A percentile compares a stretch with the other conserved stretches of the same genome.
Evolutionary conservation across 2,113 vertebrate genomes (phyloP).

Genomic region (Colaptes auratus): DNA sequence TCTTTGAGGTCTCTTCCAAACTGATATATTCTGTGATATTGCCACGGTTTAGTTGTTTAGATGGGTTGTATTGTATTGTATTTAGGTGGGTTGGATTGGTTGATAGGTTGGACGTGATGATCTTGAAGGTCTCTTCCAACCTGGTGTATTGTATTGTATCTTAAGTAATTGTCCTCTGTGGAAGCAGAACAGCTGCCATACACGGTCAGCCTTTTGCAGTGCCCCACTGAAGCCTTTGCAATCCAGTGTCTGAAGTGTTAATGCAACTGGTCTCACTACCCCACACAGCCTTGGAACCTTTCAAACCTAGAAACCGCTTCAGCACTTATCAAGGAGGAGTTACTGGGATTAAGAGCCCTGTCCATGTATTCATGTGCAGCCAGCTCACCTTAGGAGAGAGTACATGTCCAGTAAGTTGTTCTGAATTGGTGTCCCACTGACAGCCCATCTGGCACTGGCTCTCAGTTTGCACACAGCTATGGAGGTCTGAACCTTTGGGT

Average conservation of each 20-base stretch:
- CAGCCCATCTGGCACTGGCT: conserved; percentile 89
- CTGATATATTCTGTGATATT: too few species aligned
- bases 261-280: not conserved
- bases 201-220: not conserved
- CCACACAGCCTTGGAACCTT: not conserved
- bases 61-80: too few species aligned
- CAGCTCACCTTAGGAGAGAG: conserved; percentile 89
- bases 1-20: too few species aligned
- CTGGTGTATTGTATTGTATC: not conserved
- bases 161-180: not conserved
- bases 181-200: not conserved
- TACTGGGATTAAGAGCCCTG: not conserved
- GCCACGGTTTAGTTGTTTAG: too few species aligned
- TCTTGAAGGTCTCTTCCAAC: too few species aligned
- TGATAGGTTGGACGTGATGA: too few species aligned
- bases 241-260: not conserved
- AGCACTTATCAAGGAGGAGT: not conserved
- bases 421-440: conserved; percentile 95
- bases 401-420: conserved; percentile 98
- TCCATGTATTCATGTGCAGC: fast-evolving
- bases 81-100: too few species aligned
- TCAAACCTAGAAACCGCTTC: not conserved
- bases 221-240: not conserved
- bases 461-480: conserved; percentile 88
- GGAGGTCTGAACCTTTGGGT: conserved; percentile 91